Percentiles rank a stretch among this genome's conserved stretches.
These are phyloP conservation scores for Artibeus lituratus DNA, from an alignment of 2,797 vertebrate species.

Conservation along the genomic window DNA sequence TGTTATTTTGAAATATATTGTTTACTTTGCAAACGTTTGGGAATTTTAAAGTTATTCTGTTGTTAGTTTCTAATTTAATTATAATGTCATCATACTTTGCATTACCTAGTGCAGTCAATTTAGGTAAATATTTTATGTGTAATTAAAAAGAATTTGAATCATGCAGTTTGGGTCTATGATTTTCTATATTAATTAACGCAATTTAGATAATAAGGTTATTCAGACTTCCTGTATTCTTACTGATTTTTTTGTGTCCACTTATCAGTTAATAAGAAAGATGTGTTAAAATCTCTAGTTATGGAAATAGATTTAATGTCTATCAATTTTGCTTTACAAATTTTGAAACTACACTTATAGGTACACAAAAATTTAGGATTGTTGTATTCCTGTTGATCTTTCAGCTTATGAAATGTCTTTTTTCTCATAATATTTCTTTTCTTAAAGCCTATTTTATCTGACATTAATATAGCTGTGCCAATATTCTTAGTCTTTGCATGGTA, in stretches of 20 bases:
- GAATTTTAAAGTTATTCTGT: neutral
- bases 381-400: neutral
- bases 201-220: neutral
- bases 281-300: neutral
- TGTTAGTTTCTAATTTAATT: neutral
- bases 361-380: neutral
- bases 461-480: neutral
- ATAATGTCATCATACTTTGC: neutral
- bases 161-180: neutral
- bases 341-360: neutral
- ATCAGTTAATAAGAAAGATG: neutral
- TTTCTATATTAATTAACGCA: neutral
- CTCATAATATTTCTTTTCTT: neutral
- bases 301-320: neutral
- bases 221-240: neutral
- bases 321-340: constrained; percentile 7
- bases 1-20: neutral
- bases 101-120: neutral
- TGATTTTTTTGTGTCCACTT: neutral
- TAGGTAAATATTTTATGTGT: neutral
- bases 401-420: neutral
- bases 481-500: neutral
- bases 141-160: neutral
- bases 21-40: neutral
- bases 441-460: neutral